phyloP scores from a whole-genome alignment of 2,888 invertebrate species.

The Bellardia bayeri region DNA sequence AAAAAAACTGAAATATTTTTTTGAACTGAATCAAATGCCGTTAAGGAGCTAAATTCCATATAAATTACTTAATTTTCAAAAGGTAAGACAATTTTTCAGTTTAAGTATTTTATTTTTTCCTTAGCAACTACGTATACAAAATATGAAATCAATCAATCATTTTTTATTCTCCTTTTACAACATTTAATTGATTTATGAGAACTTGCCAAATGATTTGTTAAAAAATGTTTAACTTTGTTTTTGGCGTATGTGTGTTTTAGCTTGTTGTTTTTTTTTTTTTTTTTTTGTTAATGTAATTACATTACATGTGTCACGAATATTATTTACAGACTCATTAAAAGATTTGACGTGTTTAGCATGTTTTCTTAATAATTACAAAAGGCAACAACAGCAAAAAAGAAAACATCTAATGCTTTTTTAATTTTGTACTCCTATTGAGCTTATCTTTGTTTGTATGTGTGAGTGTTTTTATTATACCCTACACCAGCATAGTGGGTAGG shows the following conservation, averaged over 20 bases:
- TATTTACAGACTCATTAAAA: constrained; percentile 61
- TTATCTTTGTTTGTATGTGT: not conserved
- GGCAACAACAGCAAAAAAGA: not conserved
- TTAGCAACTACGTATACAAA: not conserved
- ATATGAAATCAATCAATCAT: constrained; percentile 8
- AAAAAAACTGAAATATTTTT: not conserved
- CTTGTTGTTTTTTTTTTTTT: not conserved
- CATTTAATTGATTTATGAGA: constrained; percentile 16
- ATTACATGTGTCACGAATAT: constrained; percentile 19
- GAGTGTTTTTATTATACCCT: not conserved
- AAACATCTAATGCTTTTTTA: constrained; percentile 51
- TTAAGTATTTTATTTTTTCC: not conserved
- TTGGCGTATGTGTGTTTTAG: too few relatives aligned
- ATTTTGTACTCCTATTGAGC: constrained; percentile 4
- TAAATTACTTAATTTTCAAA: not conserved
- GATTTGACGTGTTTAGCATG: constrained; percentile 42
- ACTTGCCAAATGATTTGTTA: not conserved
- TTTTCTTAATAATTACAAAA: constrained; percentile 15
- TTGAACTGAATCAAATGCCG: not conserved
- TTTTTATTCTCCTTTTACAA: not conserved
- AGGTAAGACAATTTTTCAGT: constrained; percentile 2
- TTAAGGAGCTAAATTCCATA: not conserved
- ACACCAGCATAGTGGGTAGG: too few relatives aligned
- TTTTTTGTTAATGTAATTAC: constrained; percentile 16
- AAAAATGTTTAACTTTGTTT: not conserved